Percentiles rank a stretch among this genome's conserved stretches.
These are phyloP conservation scores for Larimichthys polyactis DNA, from an alignment of 2,113 vertebrate genomes.

Conservation along the genomic window DNA sequence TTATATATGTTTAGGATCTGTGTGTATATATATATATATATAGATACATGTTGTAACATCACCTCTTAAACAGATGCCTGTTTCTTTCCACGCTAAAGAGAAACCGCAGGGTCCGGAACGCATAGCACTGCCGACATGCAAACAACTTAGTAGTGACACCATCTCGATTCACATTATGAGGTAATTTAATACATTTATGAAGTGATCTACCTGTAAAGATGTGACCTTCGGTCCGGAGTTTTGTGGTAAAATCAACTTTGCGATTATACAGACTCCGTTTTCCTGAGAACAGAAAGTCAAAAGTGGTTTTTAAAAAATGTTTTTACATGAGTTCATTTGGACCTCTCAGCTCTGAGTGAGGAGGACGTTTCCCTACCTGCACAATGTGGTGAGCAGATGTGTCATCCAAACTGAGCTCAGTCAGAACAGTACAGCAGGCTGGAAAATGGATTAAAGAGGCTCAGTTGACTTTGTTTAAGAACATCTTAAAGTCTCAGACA, in stretches of 20 bases:
- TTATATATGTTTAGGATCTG: not conserved
- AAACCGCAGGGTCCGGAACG: slow-evolving; percentile 92
- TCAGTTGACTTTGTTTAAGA: slow-evolving; percentile 8
- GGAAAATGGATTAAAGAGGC: slow-evolving; percentile 53
- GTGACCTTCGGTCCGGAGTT: slow-evolving; percentile 77
- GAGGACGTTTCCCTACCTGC: slow-evolving; percentile 79
- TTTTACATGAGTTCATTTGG: not conserved
- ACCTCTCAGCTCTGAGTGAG: not conserved
- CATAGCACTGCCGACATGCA: slow-evolving; percentile 86
- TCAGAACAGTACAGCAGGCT: slow-evolving; percentile 92
- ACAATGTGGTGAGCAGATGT: slow-evolving; percentile 89
- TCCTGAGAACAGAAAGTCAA: slow-evolving; percentile 81
- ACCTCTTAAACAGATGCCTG: slow-evolving; percentile 92
- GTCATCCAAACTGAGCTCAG: slow-evolving; percentile 91
- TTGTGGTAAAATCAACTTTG: slow-evolving; percentile 88
- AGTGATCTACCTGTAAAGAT: slow-evolving; percentile 85
- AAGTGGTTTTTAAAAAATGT: not conserved
- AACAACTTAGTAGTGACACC: not conserved
- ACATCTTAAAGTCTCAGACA: not conserved
- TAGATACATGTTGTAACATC: slow-evolving; percentile 16
- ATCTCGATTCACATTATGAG: not conserved
- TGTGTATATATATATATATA: too few relatives aligned
- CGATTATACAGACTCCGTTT: slow-evolving; percentile 90
- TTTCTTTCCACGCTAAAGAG: slow-evolving; percentile 95
- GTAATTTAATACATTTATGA: not conserved